Evolutionary conservation across 1,140 invertebrate genomes (phyloP), one percentile per base, ranked within the genome.

Genomic region (Aphelenchoides avenae): DNA sequence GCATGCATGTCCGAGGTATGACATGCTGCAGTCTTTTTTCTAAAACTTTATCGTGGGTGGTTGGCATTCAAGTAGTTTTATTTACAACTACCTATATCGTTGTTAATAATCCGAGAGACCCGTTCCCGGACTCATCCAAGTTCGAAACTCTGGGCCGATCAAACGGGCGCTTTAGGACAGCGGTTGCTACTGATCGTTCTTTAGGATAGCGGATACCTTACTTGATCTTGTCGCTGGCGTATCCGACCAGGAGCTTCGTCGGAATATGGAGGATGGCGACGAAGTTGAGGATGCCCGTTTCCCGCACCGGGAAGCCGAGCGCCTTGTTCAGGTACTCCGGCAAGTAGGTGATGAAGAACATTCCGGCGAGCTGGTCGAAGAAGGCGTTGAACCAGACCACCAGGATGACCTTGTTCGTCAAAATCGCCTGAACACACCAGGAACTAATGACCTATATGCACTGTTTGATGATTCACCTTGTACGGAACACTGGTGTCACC

Each of bases 311-410:
- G 40, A 56, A 57, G 18, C 58, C 33, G 3, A 57, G 29, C 36
- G 37, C 55, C 27, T 57, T 57, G 34, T 37, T 30, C 5, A 57
- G 40, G 29, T 57, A 57, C 54, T 61, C 34, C 31, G 55, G 55
- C 29, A 27, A 34, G 22, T 57, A 57, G 4, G 39, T 55, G 5
- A 54, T 36, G 15, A 57, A 58, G 33, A 57, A 57, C n/a, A 58
- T 36, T 20, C 39, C 33, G 15, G 27, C n/a, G 4, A 61, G 43
- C n/a, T 56, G 31, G 6, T 57, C 55, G 9, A 54, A 39, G 1
- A 57, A 20, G 18, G 55, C 55, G 24, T 59, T 60, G 6, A 54
- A 13, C 55, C 55, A 57, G 24, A 57, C 33, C 15, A 50, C 58
- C 0, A 29, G 3, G 18, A 57, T 31, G 0, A 54, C 52, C 18